Evolutionary conservation across 2,888 invertebrate species (phyloP).

Genomic region (Allacma fusca): DNA sequence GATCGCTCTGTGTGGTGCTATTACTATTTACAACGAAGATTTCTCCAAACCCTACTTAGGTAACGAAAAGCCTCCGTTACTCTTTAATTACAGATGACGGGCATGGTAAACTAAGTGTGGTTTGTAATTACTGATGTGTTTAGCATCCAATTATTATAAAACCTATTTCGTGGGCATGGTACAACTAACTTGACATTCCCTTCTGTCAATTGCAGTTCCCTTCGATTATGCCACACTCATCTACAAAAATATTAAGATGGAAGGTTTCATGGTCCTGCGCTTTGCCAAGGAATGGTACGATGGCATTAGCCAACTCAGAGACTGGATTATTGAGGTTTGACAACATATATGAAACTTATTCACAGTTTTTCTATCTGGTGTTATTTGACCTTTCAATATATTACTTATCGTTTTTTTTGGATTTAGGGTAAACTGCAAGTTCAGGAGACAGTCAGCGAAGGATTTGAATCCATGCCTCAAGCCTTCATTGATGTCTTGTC

Average conservation of each 20-base stretch:
- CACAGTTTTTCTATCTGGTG: no score
- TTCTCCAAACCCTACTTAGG: background rate
- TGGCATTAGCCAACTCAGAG: conserved; percentile 68
- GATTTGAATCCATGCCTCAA: conserved; percentile 77
- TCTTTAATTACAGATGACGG: no score
- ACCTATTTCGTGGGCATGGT: no score
- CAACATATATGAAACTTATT: no score
- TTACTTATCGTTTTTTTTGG: no score
- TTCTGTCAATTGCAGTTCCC: conserved; percentile 64
- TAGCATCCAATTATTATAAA: no score
- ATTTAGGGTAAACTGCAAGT: conserved; percentile 76
- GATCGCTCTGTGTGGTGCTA: conserved; percentile 73
- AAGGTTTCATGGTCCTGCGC: conserved; percentile 55
- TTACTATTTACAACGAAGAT: conserved; percentile 70
- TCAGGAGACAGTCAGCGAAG: conserved; percentile 74
- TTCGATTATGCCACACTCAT: conserved; percentile 70
- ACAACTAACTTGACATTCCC: conserved; percentile 74
- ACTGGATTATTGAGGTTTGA: conserved; percentile 56
- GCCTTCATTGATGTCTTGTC: conserved; percentile 73
- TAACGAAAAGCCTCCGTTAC: background rate
- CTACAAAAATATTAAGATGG: conserved; percentile 69
- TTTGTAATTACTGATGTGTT: no score
- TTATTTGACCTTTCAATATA: no score
- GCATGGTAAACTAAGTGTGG: no score
- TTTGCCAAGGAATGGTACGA: conserved; percentile 69